Base-by-base conservation (phyloP, 2,797 vertebrate genomes). In the Hapalemur alaotrensis region DNA sequence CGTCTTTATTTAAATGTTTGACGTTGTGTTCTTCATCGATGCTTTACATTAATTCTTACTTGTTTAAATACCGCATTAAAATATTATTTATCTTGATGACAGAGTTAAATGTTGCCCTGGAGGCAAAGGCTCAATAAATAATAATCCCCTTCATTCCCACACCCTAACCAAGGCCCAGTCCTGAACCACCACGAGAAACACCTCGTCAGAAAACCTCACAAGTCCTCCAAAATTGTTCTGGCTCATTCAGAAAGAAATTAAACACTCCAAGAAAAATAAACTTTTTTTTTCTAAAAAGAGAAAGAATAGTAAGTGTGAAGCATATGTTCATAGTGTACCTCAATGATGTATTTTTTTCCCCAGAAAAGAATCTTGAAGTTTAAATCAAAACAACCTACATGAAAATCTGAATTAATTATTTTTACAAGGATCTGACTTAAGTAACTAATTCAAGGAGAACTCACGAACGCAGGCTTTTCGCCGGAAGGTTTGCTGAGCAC, bases 91-190 rank as follows among this genome's bases (percentile, higher is more conserved):
- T 72, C 14, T 72, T 5, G 0, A 23, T 25, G 4, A 32, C 12
- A 25, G 76, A 57, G 38, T 38, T 70, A 20, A 54, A 28, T 22
- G 70, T 52, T 38, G 5, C 43, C 1, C 6, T 32, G 18, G 12
- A 82, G 23, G 72, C 17, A 54, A 72, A 14, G 7, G 9, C 3
- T 46, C 12, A 5, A 4, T 13, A 38, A 15, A 4, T 20, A 73
- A 30, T 5, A 35, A 18, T 52, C 12, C 17, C 35, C 7, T 2
- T 43, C 41, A 2, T 5, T 69, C 14, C 46, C 12, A 50, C 22
- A 8, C 0, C 28, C 3, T 35, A 15, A 17, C 1, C 9, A 25
- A 5, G 3, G n/a, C 12, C 9, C 28, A 18, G 7, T 59, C 0
- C 0, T 38, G 30, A 46, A 28, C 0, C 0, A 1, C 46, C 9